Base-by-base conservation (phyloP, 2,113 vertebrate genomes). In the Ptilonorhynchus violaceus region DNA sequence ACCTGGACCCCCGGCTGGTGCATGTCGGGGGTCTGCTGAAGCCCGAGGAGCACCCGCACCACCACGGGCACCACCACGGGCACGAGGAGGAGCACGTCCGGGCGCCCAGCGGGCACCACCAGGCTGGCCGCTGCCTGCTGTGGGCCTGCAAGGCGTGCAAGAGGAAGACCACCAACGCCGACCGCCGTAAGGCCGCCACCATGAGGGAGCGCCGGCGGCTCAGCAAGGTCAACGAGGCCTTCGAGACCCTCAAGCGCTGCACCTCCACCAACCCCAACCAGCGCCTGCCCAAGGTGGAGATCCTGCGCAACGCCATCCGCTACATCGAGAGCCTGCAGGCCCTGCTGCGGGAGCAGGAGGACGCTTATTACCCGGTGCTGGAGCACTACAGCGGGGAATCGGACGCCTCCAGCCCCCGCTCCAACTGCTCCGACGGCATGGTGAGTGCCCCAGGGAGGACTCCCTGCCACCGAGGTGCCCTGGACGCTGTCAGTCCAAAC, bases 81-180 rank as follows among this genome's bases (percentile, higher is more conserved):
- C 98, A 97, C 5, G 99, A 99, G 96, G 99, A 99, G 89, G 99
- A 99, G 96, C 99, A 99, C 47, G 98, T 99, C 70, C 98, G 99
- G 44, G 99, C 99, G 0, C 99, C 99, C 86, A 99, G 99, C 17
- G 99, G 99, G 50, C 99, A 99, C 98, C 99, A 99, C 98, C 99
- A 99, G 97, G 99, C 99, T 0, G 99, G 99, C 69, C 99, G 99
- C 97, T 99, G 99, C 95, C 98, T 99, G 27, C 98, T 99, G 5
- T 99, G 99, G 99, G 99, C 99, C 22, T 99, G 99, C 98, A 99
- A 99, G 96, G 99, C 99, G 42, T 99, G 99, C 98, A 99, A 99
- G 96, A 97, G 99, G 89, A 99, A 99, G 98, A 99, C 99, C 79
- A 99, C 99, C 80, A 99, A 99, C 22, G 99, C 99, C 0, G 99